Percentiles rank a stretch among this genome's conserved stretches.
These are phyloP conservation scores for Atta colombica DNA, from an alignment of 1,140 invertebrate species.

Conservation along the genomic window DNA sequence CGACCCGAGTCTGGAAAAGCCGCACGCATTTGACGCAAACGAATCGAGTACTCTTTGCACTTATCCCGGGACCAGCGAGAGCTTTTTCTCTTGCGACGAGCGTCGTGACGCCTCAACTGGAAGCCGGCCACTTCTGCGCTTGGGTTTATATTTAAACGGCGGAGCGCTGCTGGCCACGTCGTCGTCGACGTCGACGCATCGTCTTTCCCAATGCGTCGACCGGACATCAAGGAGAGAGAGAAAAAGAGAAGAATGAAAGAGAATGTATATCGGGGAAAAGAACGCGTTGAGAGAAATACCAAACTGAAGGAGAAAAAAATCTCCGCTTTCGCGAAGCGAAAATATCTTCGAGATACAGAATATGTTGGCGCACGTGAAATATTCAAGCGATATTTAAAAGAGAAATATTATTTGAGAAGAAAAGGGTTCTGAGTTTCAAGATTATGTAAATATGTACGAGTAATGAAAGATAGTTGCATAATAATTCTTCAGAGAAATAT, in stretches of 20 bases:
- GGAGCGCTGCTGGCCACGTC: constrained; percentile 53
- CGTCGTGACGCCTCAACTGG: constrained; percentile 84
- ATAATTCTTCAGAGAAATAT: not conserved
- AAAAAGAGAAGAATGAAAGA: constrained; percentile 43
- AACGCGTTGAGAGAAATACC: constrained; percentile 26
- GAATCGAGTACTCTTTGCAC: constrained; percentile 17
- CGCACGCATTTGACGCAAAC: constrained; percentile 18
- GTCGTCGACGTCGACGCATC: constrained; percentile 70
- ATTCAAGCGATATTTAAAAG: constrained; percentile 31
- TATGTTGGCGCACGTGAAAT: constrained; percentile 48
- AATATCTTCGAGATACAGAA: constrained; percentile 38
- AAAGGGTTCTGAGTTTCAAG: constrained; percentile 1
- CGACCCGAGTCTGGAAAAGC: not conserved
- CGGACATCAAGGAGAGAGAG: constrained; percentile 33
- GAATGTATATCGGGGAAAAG: not conserved
- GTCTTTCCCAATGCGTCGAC: constrained; percentile 68
- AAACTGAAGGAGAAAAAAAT: constrained; percentile 19
- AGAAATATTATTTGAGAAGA: constrained; percentile 49
- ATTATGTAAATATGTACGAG: constrained; percentile 24
- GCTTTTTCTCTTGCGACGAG: constrained; percentile 67
- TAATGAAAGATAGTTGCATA: constrained; percentile 17
- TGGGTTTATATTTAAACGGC: constrained; percentile 85
- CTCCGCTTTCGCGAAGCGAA: constrained; percentile 31
- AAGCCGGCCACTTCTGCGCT: constrained; percentile 78
- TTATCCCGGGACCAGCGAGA: constrained; percentile 13